Evolutionary conservation across 1,140 invertebrate species (phyloP).

Genomic region (Drosophila pectinifera): DNA sequence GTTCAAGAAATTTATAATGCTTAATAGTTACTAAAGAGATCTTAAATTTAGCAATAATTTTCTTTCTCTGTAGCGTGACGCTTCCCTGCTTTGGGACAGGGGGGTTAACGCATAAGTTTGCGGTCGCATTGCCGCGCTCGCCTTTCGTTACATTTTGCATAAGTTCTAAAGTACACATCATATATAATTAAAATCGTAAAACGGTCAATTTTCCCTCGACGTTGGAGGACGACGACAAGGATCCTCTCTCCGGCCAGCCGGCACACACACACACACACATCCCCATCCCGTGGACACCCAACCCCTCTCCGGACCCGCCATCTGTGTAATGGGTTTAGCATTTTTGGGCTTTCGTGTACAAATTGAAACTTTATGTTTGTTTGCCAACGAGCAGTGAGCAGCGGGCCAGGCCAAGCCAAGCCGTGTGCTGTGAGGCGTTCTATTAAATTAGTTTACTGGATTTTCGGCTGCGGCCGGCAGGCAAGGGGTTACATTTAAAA

Average conservation of each 20-base stretch:
- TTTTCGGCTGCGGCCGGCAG: conserved; percentile 25
- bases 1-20: not conserved
- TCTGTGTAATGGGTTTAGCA: conserved; percentile 63
- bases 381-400: conserved; percentile 36
- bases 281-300: not conserved
- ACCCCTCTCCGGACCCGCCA: conserved; percentile 14
- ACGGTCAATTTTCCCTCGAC: conserved; percentile 76
- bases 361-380: conserved; percentile 72
- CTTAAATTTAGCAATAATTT: not conserved
- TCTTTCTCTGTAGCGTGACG: not conserved
- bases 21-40: not conserved
- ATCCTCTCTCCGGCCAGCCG: conserved; percentile 11
- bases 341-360: conserved; percentile 60
- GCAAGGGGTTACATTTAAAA: conserved; percentile 38
- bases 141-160: conserved; percentile 80
- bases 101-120: conserved; percentile 70
- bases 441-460: conserved; percentile 64
- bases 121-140: conserved; percentile 61
- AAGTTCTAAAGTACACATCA: conserved; percentile 84
- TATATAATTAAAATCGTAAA: conserved; percentile 85
- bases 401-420: conserved; percentile 13
- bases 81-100: not conserved
- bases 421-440: conserved; percentile 43
- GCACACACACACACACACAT: conserved; percentile 1
- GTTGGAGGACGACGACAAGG: conserved; percentile 18